phyloP scores from a whole-genome alignment of 1,140 invertebrate genomes.

The Drosophila melanica region DNA sequence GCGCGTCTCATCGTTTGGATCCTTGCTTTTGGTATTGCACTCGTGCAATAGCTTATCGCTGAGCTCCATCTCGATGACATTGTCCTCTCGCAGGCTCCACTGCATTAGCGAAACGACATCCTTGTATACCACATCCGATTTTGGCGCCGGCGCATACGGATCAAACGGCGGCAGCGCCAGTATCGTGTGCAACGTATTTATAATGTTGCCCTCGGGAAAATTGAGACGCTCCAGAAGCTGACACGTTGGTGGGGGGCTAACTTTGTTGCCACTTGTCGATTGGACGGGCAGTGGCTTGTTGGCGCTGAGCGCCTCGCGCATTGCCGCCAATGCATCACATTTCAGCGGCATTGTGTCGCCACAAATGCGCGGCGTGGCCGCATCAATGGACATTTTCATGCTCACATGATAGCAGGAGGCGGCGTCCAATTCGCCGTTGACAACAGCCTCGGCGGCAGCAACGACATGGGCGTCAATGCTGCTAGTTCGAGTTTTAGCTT shows the following conservation, averaged over 20 bases:
- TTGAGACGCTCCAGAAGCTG: slow-evolving; percentile 68
- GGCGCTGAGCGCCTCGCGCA: slow-evolving; percentile 40
- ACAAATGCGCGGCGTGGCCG: slow-evolving; percentile 51
- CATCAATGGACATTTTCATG: slow-evolving; percentile 70
- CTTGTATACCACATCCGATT: slow-evolving; percentile 70
- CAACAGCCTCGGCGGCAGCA: slow-evolving; percentile 40
- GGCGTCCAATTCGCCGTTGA: slow-evolving; percentile 67
- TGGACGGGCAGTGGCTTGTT: slow-evolving; percentile 37
- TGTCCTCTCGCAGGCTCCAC: slow-evolving; percentile 76
- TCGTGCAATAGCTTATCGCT: slow-evolving; percentile 73
- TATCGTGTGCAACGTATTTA: slow-evolving; percentile 74
- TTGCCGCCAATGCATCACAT: slow-evolving; percentile 53
- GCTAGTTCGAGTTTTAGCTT: slow-evolving; percentile 13
- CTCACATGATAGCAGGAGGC: slow-evolving; percentile 69
- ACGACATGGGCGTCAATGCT: slow-evolving; percentile 33
- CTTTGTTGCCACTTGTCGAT: slow-evolving; percentile 19
- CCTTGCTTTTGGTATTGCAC: slow-evolving; percentile 53
- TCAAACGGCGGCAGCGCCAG: slow-evolving; percentile 75
- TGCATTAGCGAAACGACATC: slow-evolving; percentile 74
- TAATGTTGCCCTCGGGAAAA: slow-evolving; percentile 72
- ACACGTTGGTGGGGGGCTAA: slow-evolving; percentile 39
- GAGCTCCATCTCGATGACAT: slow-evolving; percentile 71
- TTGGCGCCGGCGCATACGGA: slow-evolving; percentile 73
- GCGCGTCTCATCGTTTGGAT: slow-evolving; percentile 68
- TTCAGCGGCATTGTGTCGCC: slow-evolving; percentile 51